These are phyloP conservation scores for Pseudotriccus pelzelni DNA, from an alignment of 2,797 vertebrate species.

Conservation along the genomic window DNA sequence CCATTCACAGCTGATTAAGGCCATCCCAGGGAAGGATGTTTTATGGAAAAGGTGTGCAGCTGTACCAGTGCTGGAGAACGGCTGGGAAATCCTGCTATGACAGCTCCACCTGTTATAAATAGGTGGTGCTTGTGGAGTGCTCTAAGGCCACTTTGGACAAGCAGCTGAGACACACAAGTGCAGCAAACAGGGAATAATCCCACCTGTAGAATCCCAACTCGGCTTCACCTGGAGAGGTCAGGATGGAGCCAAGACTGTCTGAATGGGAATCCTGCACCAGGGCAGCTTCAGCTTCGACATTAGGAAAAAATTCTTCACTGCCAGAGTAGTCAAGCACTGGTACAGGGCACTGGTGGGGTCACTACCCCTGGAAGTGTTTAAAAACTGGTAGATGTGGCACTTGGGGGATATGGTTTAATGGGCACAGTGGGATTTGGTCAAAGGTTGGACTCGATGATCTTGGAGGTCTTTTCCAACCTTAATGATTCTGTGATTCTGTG, in stretches of 20 bases:
- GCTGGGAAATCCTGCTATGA: neutral
- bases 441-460: neutral
- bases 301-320: neutral
- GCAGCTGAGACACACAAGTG: neutral
- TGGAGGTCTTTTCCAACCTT: neutral
- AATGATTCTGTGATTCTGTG: neutral
- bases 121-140: neutral
- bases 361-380: neutral
- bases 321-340: neutral
- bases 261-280: neutral
- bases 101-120: too few species aligned
- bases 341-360: too few species aligned
- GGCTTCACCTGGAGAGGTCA: neutral
- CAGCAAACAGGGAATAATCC: neutral
- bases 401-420: neutral
- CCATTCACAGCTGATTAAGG: neutral
- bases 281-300: neutral
- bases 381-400: neutral
- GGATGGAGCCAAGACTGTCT: neutral
- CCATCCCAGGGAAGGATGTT: neutral
- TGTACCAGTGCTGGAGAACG: neutral
- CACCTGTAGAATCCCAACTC: neutral
- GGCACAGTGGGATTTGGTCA: neutral
- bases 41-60: too few species aligned
- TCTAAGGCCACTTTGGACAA: neutral